A percentile compares a stretch with the other conserved stretches of the same genome.
Conservation (phyloP, 2,113 vertebrate genomes). For the Trochalopteron elliotii region DNA sequence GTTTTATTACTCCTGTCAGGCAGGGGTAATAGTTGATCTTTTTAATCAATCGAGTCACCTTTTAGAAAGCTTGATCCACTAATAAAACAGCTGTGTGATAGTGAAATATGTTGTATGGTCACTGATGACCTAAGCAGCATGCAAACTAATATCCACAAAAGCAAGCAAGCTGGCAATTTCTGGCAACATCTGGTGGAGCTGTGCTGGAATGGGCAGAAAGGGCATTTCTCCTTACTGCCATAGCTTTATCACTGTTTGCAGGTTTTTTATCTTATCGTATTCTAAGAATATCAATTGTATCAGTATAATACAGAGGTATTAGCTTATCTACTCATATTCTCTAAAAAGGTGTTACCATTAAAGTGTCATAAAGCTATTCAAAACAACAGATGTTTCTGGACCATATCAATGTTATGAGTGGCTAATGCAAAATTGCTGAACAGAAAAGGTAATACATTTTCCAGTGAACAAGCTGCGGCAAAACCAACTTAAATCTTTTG, state of each 20-base stretch:
- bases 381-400: slow-evolving; percentile 18
- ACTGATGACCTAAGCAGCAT: not conserved
- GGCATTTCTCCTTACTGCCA: not conserved
- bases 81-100: not conserved
- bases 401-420: not conserved
- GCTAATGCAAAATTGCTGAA: not conserved
- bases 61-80: slow-evolving; percentile 28
- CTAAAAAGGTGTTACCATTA: not conserved
- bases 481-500: not conserved
- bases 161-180: not conserved
- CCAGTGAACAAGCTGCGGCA: not conserved
- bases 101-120: not conserved
- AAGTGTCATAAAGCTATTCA: slow-evolving; percentile 13
- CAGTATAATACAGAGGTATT: not conserved
- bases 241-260: not conserved
- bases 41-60: not conserved
- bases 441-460: not conserved
- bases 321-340: not conserved
- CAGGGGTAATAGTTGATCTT: not conserved
- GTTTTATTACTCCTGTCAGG: not conserved
- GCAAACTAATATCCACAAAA: not conserved
- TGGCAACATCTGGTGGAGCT: not conserved
- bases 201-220: not conserved
- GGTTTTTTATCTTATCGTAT: not conserved
- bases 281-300: slow-evolving; percentile 12